phyloP scores from a whole-genome alignment of 2,797 vertebrate genomes.

The Thamnophis elegans region DNA sequence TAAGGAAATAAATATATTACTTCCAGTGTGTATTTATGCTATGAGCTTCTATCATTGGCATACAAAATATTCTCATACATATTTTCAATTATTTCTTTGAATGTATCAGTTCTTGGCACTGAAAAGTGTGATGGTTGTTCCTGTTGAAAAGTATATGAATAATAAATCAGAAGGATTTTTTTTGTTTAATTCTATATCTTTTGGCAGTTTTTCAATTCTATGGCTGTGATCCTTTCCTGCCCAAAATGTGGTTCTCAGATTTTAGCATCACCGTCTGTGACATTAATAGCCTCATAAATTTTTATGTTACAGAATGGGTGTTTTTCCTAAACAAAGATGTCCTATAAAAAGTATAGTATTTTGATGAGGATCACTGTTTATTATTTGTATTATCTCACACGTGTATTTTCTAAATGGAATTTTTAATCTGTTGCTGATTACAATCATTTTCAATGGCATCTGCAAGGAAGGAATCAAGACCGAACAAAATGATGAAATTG shows the following conservation, averaged over 20 bases:
- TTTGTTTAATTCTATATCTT: neutral
- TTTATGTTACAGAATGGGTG: neutral
- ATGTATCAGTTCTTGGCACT: neutral
- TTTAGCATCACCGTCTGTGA: neutral
- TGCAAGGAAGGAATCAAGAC: neutral
- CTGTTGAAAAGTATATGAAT: neutral
- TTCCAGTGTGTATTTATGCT: neutral
- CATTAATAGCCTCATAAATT: neutral
- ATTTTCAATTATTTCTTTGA: neutral
- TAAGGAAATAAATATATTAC: neutral
- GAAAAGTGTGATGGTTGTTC: neutral
- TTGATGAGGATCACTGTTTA: neutral
- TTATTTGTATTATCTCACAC: neutral
- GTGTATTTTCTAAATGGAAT: neutral
- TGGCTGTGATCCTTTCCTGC: neutral
- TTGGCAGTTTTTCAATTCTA: neutral
- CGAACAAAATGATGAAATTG: neutral
- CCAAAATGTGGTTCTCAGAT: neutral
- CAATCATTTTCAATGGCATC: neutral
- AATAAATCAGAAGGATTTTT: neutral
- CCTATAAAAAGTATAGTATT: neutral
- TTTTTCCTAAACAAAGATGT: neutral
- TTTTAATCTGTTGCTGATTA: neutral
- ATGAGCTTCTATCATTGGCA: neutral
- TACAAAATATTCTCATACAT: neutral